Base-by-base conservation (phyloP, 2,888 invertebrate genomes). In the Watsonalla cultraria region DNA sequence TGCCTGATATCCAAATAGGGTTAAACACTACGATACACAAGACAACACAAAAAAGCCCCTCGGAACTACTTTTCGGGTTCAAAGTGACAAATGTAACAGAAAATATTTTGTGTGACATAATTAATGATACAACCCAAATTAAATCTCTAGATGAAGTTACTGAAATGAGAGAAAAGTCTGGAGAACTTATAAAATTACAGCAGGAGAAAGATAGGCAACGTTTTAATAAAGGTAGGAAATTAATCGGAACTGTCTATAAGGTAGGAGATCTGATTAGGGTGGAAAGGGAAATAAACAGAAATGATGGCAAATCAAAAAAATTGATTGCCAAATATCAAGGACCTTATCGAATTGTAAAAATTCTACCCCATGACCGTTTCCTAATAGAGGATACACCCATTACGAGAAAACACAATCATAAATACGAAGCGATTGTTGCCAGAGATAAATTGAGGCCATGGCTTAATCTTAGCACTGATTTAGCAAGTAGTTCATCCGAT, bases 391-490 rank as follows among this genome's bases (percentile, higher is more conserved):
- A 70, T 47, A 68, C 70, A 5, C 65, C 66, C 0, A 6, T 68
- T 0, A 65, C 65, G 24, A 24, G 24, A 5, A 56, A 39, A 45
- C 62, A 58, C 13, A 57, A 61, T 15, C 56, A 51, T 8, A 39
- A 55, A 2, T 69, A 68, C 39, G 66, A 68, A 50, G 42, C 46
- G 13, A 24, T 60, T 0, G 58, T 68, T 5, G 57, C 69, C 0
- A 46, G 65, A 4, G 70, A 70, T 47, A 68, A 70, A 54, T 61
- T 65, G 50, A 55, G 52, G 14, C 66, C 69, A 0, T 69, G 66
- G 66, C 24, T 24, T 24, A 24, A 24, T 24, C 24, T 24, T 24
- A 24, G 24, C 24, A 24, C 24, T 24, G 24, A 24, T 24, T 24
- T 24, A 24, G 24, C 24, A 24, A 4, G 24, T 24, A 24, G 24